Evolutionary conservation across 2,888 invertebrate species (phyloP).

Genomic region (Eupithecia vulgata): DNA sequence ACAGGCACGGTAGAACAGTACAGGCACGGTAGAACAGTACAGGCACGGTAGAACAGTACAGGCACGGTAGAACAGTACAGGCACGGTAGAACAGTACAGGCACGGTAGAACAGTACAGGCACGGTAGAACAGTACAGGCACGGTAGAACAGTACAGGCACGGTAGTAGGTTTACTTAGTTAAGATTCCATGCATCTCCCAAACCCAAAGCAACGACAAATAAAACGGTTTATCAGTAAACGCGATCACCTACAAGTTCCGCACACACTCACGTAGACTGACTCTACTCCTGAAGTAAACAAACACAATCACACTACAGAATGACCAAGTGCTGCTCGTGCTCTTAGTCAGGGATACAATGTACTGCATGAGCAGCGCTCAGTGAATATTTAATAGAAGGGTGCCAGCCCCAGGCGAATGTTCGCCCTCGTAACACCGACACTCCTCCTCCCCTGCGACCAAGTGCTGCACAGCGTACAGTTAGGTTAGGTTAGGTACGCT

Average conservation of each 20-base stretch:
- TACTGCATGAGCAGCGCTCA: constrained; percentile 13
- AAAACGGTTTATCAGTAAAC: neutral
- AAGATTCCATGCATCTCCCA: neutral
- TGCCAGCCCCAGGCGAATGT: constrained; percentile 15
- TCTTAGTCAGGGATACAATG: constrained; percentile 8
- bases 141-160: no score
- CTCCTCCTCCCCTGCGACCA: no score
- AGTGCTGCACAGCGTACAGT: no score
- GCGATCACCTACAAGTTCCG: neutral
- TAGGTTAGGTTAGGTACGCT: no score
- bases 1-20: no score
- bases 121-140: no score
- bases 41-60: no score
- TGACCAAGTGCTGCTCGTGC: constrained; percentile 13
- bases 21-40: no score
- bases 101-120: no score
- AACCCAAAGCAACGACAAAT: neutral
- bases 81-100: no score
- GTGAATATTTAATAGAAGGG: constrained; percentile 32
- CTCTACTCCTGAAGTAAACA: constrained; percentile 18
- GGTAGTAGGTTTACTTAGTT: neutral
- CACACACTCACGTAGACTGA: neutral
- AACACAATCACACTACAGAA: constrained; percentile 19
- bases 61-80: no score
- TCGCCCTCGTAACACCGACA: no score